These are phyloP conservation scores for Cebidichthys violaceus DNA, from an alignment of 2,113 vertebrate species.

Conservation along the genomic window DNA sequence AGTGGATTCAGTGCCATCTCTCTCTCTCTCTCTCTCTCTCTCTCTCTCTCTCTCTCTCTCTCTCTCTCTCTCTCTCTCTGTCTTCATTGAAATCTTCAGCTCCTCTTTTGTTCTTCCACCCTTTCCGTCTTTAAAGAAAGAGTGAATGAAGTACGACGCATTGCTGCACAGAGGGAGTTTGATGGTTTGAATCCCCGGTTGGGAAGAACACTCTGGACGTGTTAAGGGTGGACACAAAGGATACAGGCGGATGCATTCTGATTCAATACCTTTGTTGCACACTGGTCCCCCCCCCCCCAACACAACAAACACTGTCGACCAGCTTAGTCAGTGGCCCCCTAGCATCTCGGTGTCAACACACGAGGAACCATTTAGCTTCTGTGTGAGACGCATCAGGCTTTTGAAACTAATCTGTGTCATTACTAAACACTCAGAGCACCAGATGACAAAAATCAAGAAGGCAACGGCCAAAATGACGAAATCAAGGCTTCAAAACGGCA, in stretches of 20 bases:
- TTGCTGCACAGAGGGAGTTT: not conserved
- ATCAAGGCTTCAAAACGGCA: not conserved
- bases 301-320: no score
- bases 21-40: no score
- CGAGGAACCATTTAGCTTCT: not conserved
- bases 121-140: not conserved
- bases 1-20: constrained; percentile 31
- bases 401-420: not conserved
- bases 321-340: no score
- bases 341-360: no score
- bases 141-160: not conserved
- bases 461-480: not conserved
- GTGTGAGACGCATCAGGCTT: not conserved
- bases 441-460: not conserved
- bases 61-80: constrained; percentile 22
- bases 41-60: constrained; percentile 11
- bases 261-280: not conserved
- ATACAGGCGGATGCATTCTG: not conserved
- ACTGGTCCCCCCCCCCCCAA: no score
- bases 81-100: constrained; percentile 38
- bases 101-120: not conserved
- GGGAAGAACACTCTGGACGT: not conserved
- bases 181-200: not conserved
- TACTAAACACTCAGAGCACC: not conserved
- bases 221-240: not conserved